Percentiles rank a stretch among this genome's conserved stretches.
These are phyloP conservation scores for Meloidogyne exigua DNA, from an alignment of 1,140 invertebrate genomes.

Conservation along the genomic window DNA sequence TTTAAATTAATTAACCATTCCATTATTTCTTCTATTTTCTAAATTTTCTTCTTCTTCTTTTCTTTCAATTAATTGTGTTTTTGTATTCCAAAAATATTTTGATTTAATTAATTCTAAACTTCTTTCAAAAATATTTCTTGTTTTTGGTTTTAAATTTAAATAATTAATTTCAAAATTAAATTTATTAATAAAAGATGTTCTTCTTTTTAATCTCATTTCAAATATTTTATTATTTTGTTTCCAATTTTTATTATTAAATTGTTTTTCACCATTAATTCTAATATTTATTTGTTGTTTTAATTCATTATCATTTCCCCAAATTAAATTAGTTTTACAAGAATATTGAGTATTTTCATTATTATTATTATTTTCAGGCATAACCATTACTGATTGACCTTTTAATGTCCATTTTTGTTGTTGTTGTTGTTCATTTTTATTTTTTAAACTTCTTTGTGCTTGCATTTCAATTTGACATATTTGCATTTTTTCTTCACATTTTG, in stretches of 20 bases:
- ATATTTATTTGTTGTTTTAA: conserved; percentile 33
- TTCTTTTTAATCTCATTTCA: conserved; percentile 22
- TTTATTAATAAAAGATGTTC: conserved; percentile 41
- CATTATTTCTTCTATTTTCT: neutral
- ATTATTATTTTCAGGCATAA: conserved; percentile 26
- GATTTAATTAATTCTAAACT: conserved; percentile 34
- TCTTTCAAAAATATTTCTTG: conserved; percentile 30
- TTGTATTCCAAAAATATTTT: conserved; percentile 41
- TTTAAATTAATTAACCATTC: neutral
- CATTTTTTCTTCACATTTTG: conserved; percentile 32
- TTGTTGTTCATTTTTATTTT: neutral
- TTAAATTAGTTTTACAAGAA: neutral
- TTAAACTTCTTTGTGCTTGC: conserved; percentile 25
- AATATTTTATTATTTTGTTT: conserved; percentile 13
- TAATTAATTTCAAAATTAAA: conserved; percentile 43
- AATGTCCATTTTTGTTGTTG: conserved; percentile 26
- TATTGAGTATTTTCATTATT: neutral
- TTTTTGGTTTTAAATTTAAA: conserved; percentile 24
- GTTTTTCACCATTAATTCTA: conserved; percentile 37
- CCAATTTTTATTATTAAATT: neutral
- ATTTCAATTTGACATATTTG: conserved; percentile 30
- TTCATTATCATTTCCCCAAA: neutral
- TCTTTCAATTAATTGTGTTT: conserved; percentile 22
- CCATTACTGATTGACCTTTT: conserved; percentile 27
- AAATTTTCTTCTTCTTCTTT: neutral